Conservation (phyloP, 2,113 vertebrate genomes). For the Syrmaticus mikado region DNA sequence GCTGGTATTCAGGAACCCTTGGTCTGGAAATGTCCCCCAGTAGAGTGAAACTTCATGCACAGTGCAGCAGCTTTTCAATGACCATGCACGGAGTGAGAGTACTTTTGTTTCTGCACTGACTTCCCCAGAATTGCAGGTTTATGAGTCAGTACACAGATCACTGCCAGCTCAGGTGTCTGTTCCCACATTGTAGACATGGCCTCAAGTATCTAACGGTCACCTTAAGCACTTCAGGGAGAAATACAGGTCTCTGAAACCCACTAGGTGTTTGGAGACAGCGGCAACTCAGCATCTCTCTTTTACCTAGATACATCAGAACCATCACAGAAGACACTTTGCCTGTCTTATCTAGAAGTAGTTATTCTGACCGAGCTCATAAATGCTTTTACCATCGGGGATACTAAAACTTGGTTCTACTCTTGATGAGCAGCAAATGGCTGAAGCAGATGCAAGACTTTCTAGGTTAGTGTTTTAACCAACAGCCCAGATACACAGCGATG, state of each 20-base stretch:
- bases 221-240: neutral
- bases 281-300: neutral
- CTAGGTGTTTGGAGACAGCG: neutral
- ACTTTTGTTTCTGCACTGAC: neutral
- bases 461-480: slow-evolving; percentile 6
- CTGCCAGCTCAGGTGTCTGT: neutral
- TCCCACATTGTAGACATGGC: neutral
- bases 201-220: neutral
- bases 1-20: neutral
- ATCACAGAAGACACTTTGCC: neutral
- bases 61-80: neutral
- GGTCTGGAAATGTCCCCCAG: neutral
- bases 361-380: neutral
- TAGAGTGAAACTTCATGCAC: neutral
- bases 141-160: slow-evolving; percentile 8
- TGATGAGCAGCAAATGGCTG: neutral
- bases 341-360: neutral
- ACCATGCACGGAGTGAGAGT: neutral
- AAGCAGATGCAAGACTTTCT: neutral
- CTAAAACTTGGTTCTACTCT: neutral
- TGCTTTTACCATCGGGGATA: neutral
- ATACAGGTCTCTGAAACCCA: neutral
- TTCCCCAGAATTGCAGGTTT: neutral
- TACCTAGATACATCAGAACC: neutral
- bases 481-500: neutral